Evolutionary conservation across 2,888 invertebrate species (phyloP), one percentile per base, ranked within the genome.

Genomic region (Osedax frankpressi): DNA sequence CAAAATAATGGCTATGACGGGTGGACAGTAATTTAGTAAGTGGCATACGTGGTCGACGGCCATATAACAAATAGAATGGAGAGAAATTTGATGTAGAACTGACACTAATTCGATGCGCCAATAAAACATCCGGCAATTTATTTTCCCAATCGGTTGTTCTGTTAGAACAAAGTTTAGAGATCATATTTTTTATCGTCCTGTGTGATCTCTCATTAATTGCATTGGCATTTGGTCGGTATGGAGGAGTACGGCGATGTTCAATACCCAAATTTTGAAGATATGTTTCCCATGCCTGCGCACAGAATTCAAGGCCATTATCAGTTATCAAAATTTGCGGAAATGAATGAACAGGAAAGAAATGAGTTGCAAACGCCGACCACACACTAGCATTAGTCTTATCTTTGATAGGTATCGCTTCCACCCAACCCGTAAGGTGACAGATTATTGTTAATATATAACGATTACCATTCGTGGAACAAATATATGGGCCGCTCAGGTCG

Each of bases 41-140:
- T 1, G 74, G 74, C 24, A 71, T 24, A 0, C 74, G 30, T 0
- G 19, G 3, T 2, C 63, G 62, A 2, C 74, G 3, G 1, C 71
- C 74, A 71, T 74, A 71, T 1, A 71, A 2, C 14, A 74, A 24
- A 74, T 27, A 74, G 63, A 71, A 74, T 2, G 74, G 74, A 1
- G 70, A 14, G 30, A 28, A 74, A 1, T 65, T 65, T 0, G 74
- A 30, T 0, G n/a, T 26, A 19, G 70, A 19, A 29, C 28, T 63
- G 1, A 74, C 71, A 28, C 62, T 62, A 29, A 3, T 74, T 27
- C 70, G 62, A 30, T 74, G 29, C 2, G 74, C 74, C 2, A 24
- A n/a, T 28, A 74, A 24, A 0, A 27, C 62, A 26, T 62, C 63
- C 0, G 25, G 27, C 11, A 74, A 25, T 14, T 65, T 30, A 25